These are phyloP conservation scores for Xiphias gladius DNA, from an alignment of 2,113 vertebrate genomes.

Conservation along the genomic window DNA sequence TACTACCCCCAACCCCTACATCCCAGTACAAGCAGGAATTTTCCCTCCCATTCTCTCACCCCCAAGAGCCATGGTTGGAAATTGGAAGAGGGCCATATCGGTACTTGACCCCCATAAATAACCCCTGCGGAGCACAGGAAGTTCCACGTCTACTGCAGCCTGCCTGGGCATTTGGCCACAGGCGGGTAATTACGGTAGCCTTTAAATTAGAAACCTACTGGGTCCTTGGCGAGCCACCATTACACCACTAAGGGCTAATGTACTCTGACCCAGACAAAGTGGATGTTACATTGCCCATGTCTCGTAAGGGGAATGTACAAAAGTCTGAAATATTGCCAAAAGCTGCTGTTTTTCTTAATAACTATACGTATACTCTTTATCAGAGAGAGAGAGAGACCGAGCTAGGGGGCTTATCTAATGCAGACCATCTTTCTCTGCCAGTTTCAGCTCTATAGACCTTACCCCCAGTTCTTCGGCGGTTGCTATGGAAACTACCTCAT, in stretches of 20 bases:
- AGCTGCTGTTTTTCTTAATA: slow-evolving; percentile 57
- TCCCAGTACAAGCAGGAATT: slow-evolving; percentile 2
- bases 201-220: slow-evolving; percentile 61
- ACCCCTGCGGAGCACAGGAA: slow-evolving; percentile 45
- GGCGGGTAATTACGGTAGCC: slow-evolving; percentile 61
- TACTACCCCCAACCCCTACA: slow-evolving; percentile 20
- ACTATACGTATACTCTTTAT: slow-evolving; percentile 26
- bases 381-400: slow-evolving; percentile 15
- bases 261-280: slow-evolving; percentile 44
- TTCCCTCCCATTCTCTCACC: slow-evolving; percentile 11
- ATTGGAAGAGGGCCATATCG: slow-evolving; percentile 36
- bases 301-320: slow-evolving; percentile 7
- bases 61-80: slow-evolving; percentile 24
- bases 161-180: slow-evolving; percentile 52
- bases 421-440: slow-evolving; percentile 73
- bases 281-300: not conserved
- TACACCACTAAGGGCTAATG: slow-evolving; percentile 28
- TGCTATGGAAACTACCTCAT: slow-evolving; percentile 83
- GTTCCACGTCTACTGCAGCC: slow-evolving; percentile 24
- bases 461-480: slow-evolving; percentile 78
- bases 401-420: slow-evolving; percentile 62
- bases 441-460: slow-evolving; percentile 62
- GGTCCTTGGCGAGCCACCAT: slow-evolving; percentile 26
- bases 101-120: slow-evolving; percentile 72
- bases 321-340: slow-evolving; percentile 36